Conservation (phyloP, 2,113 vertebrate species). For the Callionymus lyra region DNA sequence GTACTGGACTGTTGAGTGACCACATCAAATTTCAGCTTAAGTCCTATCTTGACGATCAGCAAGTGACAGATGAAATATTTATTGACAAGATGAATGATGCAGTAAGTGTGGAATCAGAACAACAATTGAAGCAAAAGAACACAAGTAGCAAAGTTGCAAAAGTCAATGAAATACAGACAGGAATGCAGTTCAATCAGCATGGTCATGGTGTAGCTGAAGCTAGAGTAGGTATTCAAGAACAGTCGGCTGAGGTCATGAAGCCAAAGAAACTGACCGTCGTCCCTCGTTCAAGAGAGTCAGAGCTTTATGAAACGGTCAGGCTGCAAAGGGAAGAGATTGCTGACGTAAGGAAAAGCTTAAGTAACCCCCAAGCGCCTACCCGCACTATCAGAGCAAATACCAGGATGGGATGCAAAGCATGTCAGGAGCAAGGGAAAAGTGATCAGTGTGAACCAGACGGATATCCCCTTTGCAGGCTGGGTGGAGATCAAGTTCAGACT, state of each 20-base stretch:
- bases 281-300: not conserved
- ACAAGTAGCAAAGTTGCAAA: not conserved
- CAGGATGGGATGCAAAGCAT: constrained; percentile 1
- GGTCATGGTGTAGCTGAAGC: not conserved
- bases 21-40: not conserved
- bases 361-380: not conserved
- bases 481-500: not conserved
- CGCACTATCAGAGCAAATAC: not conserved
- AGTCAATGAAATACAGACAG: not conserved
- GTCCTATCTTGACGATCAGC: not conserved
- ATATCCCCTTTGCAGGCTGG: not conserved
- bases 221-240: not conserved
- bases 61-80: not conserved
- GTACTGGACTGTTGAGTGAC: not conserved
- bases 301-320: not conserved
- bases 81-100: not conserved
- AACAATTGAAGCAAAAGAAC: not conserved
- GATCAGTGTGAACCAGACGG: constrained; percentile 8
- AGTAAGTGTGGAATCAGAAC: not conserved
- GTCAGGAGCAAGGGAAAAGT: not conserved
- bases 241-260: not conserved
- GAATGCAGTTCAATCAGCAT: not conserved
- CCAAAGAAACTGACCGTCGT: not conserved
- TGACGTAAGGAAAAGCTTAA: not conserved
- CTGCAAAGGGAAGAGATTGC: not conserved